A percentile compares a stretch with the other conserved stretches of the same genome.
Conservation (phyloP, 2,797 vertebrate genomes). For the Falco cherrug region DNA sequence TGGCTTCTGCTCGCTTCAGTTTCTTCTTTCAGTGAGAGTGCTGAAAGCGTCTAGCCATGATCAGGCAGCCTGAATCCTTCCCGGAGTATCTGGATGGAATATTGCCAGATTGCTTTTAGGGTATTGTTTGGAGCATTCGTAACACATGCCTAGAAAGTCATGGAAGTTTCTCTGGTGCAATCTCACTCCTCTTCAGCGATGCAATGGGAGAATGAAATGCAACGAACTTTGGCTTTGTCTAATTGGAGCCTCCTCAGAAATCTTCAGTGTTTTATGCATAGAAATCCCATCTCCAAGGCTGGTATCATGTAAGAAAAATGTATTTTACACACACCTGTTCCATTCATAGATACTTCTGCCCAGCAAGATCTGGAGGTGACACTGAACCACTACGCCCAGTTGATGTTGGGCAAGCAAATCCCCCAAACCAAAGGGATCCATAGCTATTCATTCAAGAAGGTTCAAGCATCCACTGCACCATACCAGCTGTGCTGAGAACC, state of each 20-base stretch:
- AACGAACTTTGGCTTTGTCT: not conserved
- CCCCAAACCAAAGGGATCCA: not conserved
- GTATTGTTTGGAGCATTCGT: not conserved
- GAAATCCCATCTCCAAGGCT: not conserved
- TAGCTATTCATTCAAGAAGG: not conserved
- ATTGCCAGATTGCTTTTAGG: not conserved
- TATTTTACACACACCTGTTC: not conserved
- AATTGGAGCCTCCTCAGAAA: not conserved
- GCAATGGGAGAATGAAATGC: not conserved
- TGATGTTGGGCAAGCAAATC: not conserved
- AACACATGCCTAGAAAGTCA: not conserved
- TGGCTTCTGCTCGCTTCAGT: not conserved
- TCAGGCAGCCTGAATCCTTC: not conserved
- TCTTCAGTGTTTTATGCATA: not conserved
- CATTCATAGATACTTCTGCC: not conserved
- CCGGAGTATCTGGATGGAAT: not conserved
- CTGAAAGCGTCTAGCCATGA: not conserved
- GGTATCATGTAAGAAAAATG: not conserved
- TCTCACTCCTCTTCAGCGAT: accelerated
- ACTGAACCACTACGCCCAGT: not conserved
- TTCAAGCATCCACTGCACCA: not conserved
- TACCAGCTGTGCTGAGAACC: not conserved
- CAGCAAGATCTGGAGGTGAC: not conserved
- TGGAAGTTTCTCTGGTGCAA: not conserved
- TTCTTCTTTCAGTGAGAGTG: not conserved